These are phyloP conservation scores for Apistogramma diplotaenia DNA, from an alignment of 2,113 vertebrate genomes.

Conservation along the genomic window DNA sequence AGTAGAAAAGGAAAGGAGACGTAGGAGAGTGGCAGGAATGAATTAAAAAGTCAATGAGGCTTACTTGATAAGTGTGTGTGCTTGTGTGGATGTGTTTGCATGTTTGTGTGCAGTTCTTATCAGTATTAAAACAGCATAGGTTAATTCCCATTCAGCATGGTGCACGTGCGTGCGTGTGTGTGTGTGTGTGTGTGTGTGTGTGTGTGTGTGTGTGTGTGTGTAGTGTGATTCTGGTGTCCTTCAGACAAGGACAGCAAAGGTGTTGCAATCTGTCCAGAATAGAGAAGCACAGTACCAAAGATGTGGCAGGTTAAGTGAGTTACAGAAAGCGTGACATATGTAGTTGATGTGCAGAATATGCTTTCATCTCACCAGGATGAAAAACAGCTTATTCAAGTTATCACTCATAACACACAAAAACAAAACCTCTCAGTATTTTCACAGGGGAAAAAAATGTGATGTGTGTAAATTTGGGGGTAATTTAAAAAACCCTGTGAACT, in stretches of 20 bases:
- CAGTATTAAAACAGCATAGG: slow-evolving; percentile 47
- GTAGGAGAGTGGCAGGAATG: neutral
- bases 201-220: neutral
- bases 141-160: slow-evolving; percentile 60
- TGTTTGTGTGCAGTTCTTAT: slow-evolving; percentile 50
- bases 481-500: no score
- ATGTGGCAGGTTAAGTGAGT: neutral
- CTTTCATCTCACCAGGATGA: neutral
- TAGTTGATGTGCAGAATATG: slow-evolving; percentile 3
- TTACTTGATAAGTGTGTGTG: slow-evolving; percentile 39
- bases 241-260: slow-evolving; percentile 61
- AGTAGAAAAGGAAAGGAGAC: neutral
- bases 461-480: no score
- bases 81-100: neutral
- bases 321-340: neutral
- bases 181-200: slow-evolving; percentile 20
- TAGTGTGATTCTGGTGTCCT: slow-evolving; percentile 43
- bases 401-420: neutral
- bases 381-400: neutral
- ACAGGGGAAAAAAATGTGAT: no score
- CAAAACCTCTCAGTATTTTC: neutral
- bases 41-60: slow-evolving; percentile 60
- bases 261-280: slow-evolving; percentile 26
- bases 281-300: neutral
- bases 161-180: neutral